phyloP scores from a whole-genome alignment of 2,797 vertebrate genomes.

The Delichon dasypus region DNA sequence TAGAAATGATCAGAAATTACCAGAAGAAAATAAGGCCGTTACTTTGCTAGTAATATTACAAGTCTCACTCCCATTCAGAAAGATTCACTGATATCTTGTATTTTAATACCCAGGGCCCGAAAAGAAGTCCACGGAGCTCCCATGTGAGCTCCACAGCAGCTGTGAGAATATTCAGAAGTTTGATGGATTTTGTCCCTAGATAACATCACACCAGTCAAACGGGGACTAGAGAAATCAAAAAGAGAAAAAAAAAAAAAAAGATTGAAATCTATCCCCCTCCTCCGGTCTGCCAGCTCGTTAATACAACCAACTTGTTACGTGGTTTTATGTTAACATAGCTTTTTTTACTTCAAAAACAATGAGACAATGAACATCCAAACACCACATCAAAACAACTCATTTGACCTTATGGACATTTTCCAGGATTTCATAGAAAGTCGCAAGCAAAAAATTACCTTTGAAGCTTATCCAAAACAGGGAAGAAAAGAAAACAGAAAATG shows the following conservation, averaged over 20 bases:
- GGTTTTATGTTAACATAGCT: background rate
- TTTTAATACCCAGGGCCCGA: background rate
- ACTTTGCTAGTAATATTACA: background rate
- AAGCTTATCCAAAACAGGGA: background rate
- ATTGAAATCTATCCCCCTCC: background rate
- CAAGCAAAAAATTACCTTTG: background rate
- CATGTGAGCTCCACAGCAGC: accelerated
- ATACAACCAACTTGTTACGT: background rate
- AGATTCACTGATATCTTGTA: background rate
- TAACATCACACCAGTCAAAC: background rate
- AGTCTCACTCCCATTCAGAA: background rate
- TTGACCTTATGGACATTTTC: background rate
- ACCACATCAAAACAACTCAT: background rate
- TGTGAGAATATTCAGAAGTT: background rate
- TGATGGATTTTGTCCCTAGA: background rate
- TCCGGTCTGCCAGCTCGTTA: background rate
- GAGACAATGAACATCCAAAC: background rate
- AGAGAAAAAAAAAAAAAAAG: background rate
- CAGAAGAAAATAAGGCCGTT: background rate
- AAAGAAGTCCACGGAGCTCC: background rate
- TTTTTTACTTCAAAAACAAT: background rate
- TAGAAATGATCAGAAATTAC: background rate
- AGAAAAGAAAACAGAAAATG: background rate
- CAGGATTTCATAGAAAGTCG: background rate
- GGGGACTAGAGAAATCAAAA: background rate